Evolutionary conservation across 2,888 invertebrate species (phyloP).

Genomic region (Dicyrtomina minuta): DNA sequence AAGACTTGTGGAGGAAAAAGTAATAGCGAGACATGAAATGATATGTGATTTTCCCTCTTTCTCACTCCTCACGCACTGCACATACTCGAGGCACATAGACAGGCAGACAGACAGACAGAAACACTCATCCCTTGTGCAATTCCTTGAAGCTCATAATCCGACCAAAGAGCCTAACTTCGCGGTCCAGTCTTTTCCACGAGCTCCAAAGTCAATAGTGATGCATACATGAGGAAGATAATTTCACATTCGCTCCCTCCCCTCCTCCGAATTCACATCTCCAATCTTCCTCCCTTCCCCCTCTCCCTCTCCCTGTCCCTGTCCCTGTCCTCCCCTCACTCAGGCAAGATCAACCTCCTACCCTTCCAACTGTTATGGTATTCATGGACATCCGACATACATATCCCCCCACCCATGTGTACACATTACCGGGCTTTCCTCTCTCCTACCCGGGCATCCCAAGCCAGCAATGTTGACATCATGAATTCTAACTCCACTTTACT

Average conservation of each 20-base stretch:
- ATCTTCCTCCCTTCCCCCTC: background rate
- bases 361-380: too few species aligned
- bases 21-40: background rate
- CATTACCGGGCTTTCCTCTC: too few species aligned
- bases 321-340: too few species aligned
- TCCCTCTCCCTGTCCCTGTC: background rate
- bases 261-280: background rate
- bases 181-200: slow-evolving; percentile 11
- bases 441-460: too few species aligned
- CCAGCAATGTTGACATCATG: too few species aligned
- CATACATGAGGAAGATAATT: slow-evolving; percentile 17
- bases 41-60: too few species aligned
- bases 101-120: too few species aligned
- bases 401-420: too few species aligned
- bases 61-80: background rate
- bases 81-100: too few species aligned
- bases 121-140: slow-evolving; percentile 4
- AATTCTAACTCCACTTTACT: too few species aligned
- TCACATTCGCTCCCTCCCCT: background rate
- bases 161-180: slow-evolving; percentile 19
- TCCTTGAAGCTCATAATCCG: slow-evolving; percentile 9
- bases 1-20: background rate
- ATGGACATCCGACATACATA: too few species aligned
- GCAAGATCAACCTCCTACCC: too few species aligned
- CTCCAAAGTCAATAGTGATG: slow-evolving; percentile 9